phyloP scores from a whole-genome alignment of 2,888 invertebrate genomes.

The Hymenopus coronatus region DNA sequence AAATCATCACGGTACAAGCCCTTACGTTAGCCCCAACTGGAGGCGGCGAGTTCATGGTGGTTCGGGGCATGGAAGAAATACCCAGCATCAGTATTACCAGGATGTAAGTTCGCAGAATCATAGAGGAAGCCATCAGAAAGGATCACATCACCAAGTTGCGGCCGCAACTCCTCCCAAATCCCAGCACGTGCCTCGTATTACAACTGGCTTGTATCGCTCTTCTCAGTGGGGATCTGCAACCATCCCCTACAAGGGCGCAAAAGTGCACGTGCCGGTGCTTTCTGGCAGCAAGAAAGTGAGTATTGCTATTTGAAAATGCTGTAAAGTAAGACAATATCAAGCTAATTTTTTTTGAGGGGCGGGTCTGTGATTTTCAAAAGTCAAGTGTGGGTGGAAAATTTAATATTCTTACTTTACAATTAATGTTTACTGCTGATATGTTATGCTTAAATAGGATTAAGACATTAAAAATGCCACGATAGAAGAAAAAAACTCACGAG shows the following conservation, averaged over 20 bases:
- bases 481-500: too few species aligned
- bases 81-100: neutral
- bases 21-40: neutral
- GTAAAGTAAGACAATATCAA: too few species aligned
- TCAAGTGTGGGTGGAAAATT: too few species aligned
- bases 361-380: too few species aligned
- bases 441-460: too few species aligned
- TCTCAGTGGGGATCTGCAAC: slow-evolving; percentile 31
- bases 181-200: neutral
- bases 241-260: slow-evolving; percentile 29
- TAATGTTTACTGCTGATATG: too few species aligned
- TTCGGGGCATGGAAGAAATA: neutral
- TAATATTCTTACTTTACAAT: too few species aligned
- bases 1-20: neutral
- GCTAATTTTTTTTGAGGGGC: too few species aligned
- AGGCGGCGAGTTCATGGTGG: neutral
- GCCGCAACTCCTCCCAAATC: neutral
- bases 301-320: neutral
- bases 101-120: neutral
- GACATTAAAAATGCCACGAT: too few species aligned
- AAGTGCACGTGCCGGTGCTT: slow-evolving; percentile 24
- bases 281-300: slow-evolving; percentile 23
- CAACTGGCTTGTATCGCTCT: slow-evolving; percentile 22
- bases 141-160: neutral
- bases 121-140: slow-evolving; percentile 8